Evolutionary conservation across 2,113 vertebrate species (phyloP), one percentile per base, ranked within the genome.

Genomic region (Tamias sibiricus): DNA sequence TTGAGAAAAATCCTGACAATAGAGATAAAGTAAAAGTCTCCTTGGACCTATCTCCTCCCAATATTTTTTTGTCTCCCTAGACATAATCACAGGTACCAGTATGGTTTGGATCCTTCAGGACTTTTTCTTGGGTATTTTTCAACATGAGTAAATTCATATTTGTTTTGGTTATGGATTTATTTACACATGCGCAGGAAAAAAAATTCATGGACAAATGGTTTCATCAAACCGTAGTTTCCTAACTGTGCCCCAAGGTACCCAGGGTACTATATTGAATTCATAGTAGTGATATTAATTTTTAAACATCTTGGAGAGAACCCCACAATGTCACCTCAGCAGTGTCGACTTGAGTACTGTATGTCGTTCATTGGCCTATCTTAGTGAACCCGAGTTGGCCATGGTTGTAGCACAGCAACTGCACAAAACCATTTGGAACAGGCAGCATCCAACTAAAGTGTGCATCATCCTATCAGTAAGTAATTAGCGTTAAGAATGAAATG

Each of bases 401-500:
- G 0, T 2, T 32, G 2, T 6, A 42, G 30, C 14, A 2, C 13
- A 49, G 42, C 35, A 42, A 8, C 37, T 12, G 24, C 54, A 72
- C 44, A 49, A n/a, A 49, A 13, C 0, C n/a, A n/a, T n/a, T 14
- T 62, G 62, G 40, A 74, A 4, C 8, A 4, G 19, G 54, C 32
- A 30, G 13, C 26, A 37, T n/a, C n/a, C n/a, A n/a, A n/a, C n/a
- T n/a, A n/a, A n/a, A n/a, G n/a, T n/a, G n/a, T 52, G 11, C 75
- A 44, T 44, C 44, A 66, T 72, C 35, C 81, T 81, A 6, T 75
- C 42, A 32, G 52, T 77, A 42, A 93, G 42, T 35, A 19, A 30
- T 68, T 26, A 44, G 40, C 71, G 28, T 68, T 42, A 66, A 90
- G 37, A 64, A 94, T 81, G 72, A 72, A 89, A 49, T 87, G 17